phyloP scores from a whole-genome alignment of 2,113 vertebrate species.

The Antennarius striatus region DNA sequence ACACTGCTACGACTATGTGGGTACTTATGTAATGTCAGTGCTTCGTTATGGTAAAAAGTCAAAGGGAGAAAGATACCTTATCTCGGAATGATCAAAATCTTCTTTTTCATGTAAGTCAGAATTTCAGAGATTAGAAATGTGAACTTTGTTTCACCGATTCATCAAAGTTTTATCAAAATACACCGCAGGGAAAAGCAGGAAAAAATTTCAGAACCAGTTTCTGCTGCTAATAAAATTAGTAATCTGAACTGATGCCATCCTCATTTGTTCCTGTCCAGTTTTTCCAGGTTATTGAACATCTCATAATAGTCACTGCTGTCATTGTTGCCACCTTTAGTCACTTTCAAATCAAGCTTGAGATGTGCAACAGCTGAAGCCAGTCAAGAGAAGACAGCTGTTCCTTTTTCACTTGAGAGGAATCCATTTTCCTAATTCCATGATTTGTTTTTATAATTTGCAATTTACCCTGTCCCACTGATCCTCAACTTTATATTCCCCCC shows the following conservation, averaged over 20 bases:
- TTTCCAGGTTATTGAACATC: neutral
- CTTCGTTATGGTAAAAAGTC: neutral
- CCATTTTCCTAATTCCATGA: constrained; percentile 7
- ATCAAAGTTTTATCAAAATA: neutral
- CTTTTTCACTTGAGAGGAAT: constrained; percentile 33
- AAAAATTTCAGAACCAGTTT: too few species aligned
- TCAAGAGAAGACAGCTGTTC: constrained; percentile 35
- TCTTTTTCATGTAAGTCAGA: neutral
- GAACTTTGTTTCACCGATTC: neutral
- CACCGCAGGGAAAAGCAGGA: too few species aligned
- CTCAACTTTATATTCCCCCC: neutral
- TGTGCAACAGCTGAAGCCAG: constrained; percentile 28
- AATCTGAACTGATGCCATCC: too few species aligned
- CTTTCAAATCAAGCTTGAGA: constrained; percentile 29
- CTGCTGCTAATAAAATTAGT: constrained; percentile 26
- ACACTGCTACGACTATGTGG: neutral
- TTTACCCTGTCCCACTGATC: neutral
- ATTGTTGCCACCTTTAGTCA: constrained; percentile 27
- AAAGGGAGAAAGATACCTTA: neutral
- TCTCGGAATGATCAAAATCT: too few species aligned
- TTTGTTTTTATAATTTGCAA: constrained; percentile 16
- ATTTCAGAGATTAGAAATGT: constrained; percentile 10
- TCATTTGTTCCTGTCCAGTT: neutral
- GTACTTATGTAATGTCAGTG: neutral
- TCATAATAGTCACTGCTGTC: neutral